Evolutionary conservation across 37 sponge, comb jelly and placozoan genomes (phyloP).

Genomic region (Agelas oroides): DNA sequence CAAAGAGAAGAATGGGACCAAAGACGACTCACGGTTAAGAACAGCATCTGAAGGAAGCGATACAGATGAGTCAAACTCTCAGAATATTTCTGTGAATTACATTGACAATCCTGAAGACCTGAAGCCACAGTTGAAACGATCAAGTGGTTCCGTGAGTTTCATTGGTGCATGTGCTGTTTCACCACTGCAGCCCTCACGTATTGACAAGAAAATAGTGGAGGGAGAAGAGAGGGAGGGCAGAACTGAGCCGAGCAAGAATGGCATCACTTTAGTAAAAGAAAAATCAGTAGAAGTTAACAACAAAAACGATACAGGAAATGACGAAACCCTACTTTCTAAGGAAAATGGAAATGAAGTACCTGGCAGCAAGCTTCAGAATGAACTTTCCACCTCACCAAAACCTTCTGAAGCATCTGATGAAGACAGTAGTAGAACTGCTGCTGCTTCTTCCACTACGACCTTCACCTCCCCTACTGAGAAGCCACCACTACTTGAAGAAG

Average conservation of each 20-base stretch:
- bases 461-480: background rate
- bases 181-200: too few relatives aligned
- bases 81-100: constrained; percentile 18
- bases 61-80: background rate
- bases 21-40: too few relatives aligned
- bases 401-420: background rate
- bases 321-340: background rate
- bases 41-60: constrained; percentile 15
- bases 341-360: background rate
- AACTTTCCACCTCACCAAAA: background rate
- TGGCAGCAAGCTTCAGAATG: background rate
- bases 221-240: background rate
- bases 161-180: background rate
- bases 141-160: constrained; percentile 69
- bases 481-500: background rate
- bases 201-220: too few relatives aligned
- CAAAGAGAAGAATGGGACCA: too few relatives aligned
- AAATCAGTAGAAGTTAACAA: background rate
- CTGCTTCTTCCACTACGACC: background rate
- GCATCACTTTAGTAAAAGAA: background rate
- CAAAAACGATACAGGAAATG: background rate
- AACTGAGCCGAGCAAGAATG: background rate
- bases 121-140: constrained; percentile 5
- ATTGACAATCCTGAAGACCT: constrained; percentile 3
- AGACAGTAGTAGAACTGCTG: background rate